Evolutionary conservation across 23 tunicate genomes (phyloP), one percentile per base, ranked within the genome.

Genomic region (Diplosoma virens): DNA sequence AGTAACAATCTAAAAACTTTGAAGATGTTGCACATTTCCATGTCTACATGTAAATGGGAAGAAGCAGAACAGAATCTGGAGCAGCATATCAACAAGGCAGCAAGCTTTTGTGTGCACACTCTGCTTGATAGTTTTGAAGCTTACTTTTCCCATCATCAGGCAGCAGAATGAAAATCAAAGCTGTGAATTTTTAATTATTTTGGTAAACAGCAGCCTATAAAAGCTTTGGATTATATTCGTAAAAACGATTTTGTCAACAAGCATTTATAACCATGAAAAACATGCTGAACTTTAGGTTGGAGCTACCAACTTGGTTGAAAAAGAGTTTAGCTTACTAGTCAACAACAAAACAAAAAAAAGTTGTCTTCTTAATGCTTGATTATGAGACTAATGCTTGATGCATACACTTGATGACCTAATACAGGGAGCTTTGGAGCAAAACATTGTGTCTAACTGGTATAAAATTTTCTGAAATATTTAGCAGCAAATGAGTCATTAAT

Each of bases 181-280:
- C 83, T 69, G 83, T 79, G 83, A 61, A 37, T 79, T 79, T 70
- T 41, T 79, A 46, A 73, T 24, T 64, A 33, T 21, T 73, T 73
- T 24, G 83, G 83, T 35, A 78, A 79, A 79, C 79, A 79, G 83
- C 25, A 67, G 79, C 60, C 83, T 69, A 78, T 78, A 37, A 59
- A 78, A 37, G 78, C 83, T 79, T 79, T 69, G 83, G 77, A 78
- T 37, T 59, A 79, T 41, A 41, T 41, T 69, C 54, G 20, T 5
- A 34, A 33, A 32, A 77, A 22, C 53, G 82, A 77, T 31, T 67
- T 77, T 30, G 67, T 78, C 26, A 60, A 69, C 11, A 23, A 69
- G 23, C 26, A 34, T 35, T 69, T 47, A 47, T 28, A 69, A 14
- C 50, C 79, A 60, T 59, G 83, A 60, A 37, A 79, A 79, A 79